Base-by-base conservation (phyloP, 2,113 vertebrate species). In the Antechinus flavipes region DNA sequence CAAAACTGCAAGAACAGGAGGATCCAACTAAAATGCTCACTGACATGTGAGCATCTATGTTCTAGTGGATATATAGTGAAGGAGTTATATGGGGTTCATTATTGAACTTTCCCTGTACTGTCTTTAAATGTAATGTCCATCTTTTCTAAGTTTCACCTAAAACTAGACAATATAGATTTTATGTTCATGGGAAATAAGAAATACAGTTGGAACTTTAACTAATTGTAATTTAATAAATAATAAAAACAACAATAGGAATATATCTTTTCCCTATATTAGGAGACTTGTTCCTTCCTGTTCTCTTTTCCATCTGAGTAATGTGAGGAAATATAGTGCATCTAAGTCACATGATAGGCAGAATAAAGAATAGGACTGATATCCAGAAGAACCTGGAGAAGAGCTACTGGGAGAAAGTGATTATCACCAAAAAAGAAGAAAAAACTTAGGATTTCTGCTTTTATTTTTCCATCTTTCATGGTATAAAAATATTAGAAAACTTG, bases 141-240 rank as follows among this genome's bases (percentile, higher is more conserved):
- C 19, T 92, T 92, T 50, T 42, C 68, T 93, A 97, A 94, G 92
- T 91, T 55, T 35, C 35, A 91, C 90, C 76, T 35, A 90, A 94
- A 50, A 84, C 26, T 50, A 23, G 61, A 96, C 92, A 54, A 49
- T 89, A 91, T 54, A 27, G 19, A 30, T 93, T 94, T 61, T 53
- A 55, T 95, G 27, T 46, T 76, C 61, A 76, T 76, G 14, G 61
- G 61, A n/a, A 19, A 27, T 27, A 58, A 68, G 30, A 68, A 35
- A 76, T 19, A 76, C 9, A n/a, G 12, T 4, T 68, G 61, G 27
- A 61, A 61, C 26, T 6, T 35, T 68, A 35, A 35, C 27, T 68
- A 35, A 35, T 35, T 68, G 12, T 10, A 35, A 35, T 26, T 35
- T 16, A 68, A 68, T 35, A 68, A 61, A 61, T 1, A 61, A 61